Evolutionary conservation across 2,888 invertebrate genomes (phyloP).

Genomic region (Zhuqinia jingwanae): DNA sequence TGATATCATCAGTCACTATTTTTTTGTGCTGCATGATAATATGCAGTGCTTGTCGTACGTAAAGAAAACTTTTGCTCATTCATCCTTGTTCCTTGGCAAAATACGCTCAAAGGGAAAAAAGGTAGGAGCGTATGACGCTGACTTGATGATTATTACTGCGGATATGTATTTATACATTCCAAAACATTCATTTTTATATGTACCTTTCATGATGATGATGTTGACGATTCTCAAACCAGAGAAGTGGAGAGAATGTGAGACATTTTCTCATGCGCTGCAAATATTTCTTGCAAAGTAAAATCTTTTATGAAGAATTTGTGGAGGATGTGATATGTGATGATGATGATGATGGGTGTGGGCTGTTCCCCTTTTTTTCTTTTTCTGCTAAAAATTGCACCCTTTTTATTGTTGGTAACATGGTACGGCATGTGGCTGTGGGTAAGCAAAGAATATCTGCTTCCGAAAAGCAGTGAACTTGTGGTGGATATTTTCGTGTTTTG

Average conservation of each 20-base stretch:
- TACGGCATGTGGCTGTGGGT: no score
- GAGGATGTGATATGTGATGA: not conserved
- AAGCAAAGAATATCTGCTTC: no score
- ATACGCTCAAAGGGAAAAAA: constrained; percentile 22
- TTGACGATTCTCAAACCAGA: no score
- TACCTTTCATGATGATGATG: not conserved
- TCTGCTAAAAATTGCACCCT: not conserved
- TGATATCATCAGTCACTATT: constrained; percentile 21
- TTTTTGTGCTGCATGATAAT: not conserved
- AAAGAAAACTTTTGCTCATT: constrained; percentile 32
- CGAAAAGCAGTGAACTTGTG: not conserved
- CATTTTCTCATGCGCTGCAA: no score
- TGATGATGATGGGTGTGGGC: not conserved
- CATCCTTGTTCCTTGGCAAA: constrained; percentile 56
- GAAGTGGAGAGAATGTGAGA: not conserved
- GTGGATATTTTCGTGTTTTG: constrained; percentile 21
- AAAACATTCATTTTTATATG: not conserved
- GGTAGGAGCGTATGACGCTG: constrained; percentile 31
- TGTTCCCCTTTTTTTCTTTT: not conserved
- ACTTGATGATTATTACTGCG: constrained; percentile 28
- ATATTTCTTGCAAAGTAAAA: not conserved
- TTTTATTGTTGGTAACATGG: not conserved
- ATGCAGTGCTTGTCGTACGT: not conserved
- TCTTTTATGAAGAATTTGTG: not conserved
- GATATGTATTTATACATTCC: constrained; percentile 42